phyloP scores from a whole-genome alignment of 2,113 vertebrate species.

The Hymenochirus boettgeri region DNA sequence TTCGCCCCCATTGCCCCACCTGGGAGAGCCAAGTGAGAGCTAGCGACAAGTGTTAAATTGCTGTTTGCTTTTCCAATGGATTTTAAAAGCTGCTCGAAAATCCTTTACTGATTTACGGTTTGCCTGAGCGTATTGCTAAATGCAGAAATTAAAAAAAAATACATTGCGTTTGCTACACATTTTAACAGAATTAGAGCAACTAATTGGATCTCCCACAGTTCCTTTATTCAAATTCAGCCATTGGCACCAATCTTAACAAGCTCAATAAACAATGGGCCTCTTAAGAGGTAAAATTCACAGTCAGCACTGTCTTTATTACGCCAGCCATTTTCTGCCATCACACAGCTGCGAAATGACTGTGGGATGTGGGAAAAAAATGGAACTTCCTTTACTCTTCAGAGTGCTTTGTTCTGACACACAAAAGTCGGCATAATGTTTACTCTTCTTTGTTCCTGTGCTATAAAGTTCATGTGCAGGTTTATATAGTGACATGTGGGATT shows the following conservation, averaged over 20 bases:
- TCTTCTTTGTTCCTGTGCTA: conserved; percentile 22
- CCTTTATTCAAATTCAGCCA: conserved; percentile 37
- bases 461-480: conserved; percentile 18
- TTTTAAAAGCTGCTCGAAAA: conserved; percentile 4
- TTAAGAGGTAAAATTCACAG: conserved; percentile 34
- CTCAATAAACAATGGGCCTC: conserved; percentile 38
- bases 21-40: background rate
- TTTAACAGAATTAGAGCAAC: conserved; percentile 30
- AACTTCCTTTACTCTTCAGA: conserved; percentile 25
- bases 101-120: conserved; percentile 19
- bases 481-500: conserved; percentile 11
- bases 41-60: conserved; percentile 1
- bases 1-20: background rate
- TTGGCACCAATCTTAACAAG: conserved; percentile 40
- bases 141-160: conserved; percentile 25
- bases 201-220: conserved; percentile 35
- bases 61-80: background rate
- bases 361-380: conserved; percentile 38
- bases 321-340: conserved; percentile 15
- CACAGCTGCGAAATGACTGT: conserved; percentile 34
- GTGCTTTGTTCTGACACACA: conserved; percentile 30
- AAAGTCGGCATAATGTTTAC: conserved; percentile 35
- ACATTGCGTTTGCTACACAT: conserved; percentile 6
- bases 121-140: conserved; percentile 29
- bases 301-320: conserved; percentile 40